phyloP scores from a whole-genome alignment of 2,888 invertebrate genomes.

The Onchidella celtica region DNA sequence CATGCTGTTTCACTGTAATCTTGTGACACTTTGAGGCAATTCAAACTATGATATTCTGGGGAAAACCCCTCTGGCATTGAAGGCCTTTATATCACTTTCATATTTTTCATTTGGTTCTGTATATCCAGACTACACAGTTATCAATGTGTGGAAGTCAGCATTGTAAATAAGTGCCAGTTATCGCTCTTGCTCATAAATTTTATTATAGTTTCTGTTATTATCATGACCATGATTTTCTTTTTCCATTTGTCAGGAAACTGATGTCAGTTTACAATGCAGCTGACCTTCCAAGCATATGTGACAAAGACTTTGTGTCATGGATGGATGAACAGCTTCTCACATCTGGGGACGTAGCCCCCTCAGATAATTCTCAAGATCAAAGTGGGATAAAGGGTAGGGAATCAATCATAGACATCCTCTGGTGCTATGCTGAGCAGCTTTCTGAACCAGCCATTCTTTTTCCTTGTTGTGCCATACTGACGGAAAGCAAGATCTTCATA shows the following conservation, averaged over 20 bases:
- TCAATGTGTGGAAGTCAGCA: too few relatives aligned
- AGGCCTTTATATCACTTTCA: too few relatives aligned
- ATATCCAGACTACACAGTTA: too few relatives aligned
- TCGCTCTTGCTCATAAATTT: too few relatives aligned
- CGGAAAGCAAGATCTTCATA: conserved; percentile 67
- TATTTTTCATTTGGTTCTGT: too few relatives aligned
- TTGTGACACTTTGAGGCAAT: too few relatives aligned
- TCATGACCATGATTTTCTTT: too few relatives aligned
- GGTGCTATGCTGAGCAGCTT: conserved; percentile 74
- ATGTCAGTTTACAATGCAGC: conserved; percentile 36
- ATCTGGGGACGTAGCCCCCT: not conserved
- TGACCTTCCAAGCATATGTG: conserved; percentile 59
- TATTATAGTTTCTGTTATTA: too few relatives aligned
- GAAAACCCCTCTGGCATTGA: too few relatives aligned
- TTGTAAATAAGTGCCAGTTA: too few relatives aligned
- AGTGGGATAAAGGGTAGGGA: not conserved
- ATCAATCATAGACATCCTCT: conserved; percentile 64
- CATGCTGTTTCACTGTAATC: too few relatives aligned
- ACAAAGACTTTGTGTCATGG: conserved; percentile 62
- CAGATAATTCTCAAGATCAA: not conserved
- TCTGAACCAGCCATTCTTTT: conserved; percentile 59
- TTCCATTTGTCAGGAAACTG: conserved; percentile 21
- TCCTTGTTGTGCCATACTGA: conserved; percentile 73
- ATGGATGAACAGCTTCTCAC: conserved; percentile 64
- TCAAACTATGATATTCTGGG: too few relatives aligned